Base-by-base conservation (phyloP, 2,888 invertebrate genomes). In the Platycheirus rosarum region DNA sequence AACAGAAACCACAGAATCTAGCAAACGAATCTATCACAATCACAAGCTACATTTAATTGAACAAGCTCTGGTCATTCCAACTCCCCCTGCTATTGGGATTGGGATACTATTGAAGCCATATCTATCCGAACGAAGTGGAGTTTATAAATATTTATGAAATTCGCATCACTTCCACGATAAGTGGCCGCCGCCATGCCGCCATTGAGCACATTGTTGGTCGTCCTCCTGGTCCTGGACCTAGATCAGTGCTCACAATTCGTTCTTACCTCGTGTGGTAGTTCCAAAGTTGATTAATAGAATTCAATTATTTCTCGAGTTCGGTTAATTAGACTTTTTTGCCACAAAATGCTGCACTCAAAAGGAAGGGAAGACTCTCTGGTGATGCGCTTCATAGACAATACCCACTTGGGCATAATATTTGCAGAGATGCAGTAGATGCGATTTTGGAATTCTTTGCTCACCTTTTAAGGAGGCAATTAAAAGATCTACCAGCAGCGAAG, bases 141-240 rank as follows among this genome's bases (percentile, higher is more conserved):
- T 76, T 71, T 82, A 82, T 82, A 82, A 82, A 82, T 82, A 82
- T 82, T 82, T 82, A 82, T 82, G 77, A 82, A 82, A 77, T 63
- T 77, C 77, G 51, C 82, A 82, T 77, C 77, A 82, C 77, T 77
- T 68, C 63, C 11, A 68, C 68, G 82, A 71, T 82, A 82, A 82
- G 82, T 73, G 82, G n/a, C n/a, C 35, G 42, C 20, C 32, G 29
- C 44, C 20, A n/a, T 48, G n/a, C n/a, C n/a, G n/a, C n/a, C n/a
- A n/a, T n/a, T 16, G 26, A 26, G 11, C 13, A 14, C 14, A 29
- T 29, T 1, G 23, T 37, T 14, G 55, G 23, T 42, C 6, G 2
- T 57, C 16, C 14, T 40, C 26, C 13, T 16, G 14, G 2, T 37
- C 29, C 7, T 8, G 8, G 8, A 32, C 29, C 29, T 32, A 8